Evolutionary conservation across 2,797 vertebrate genomes (phyloP), one percentile per base, ranked within the genome.

Genomic region (Arnoldichthys spilopterus): DNA sequence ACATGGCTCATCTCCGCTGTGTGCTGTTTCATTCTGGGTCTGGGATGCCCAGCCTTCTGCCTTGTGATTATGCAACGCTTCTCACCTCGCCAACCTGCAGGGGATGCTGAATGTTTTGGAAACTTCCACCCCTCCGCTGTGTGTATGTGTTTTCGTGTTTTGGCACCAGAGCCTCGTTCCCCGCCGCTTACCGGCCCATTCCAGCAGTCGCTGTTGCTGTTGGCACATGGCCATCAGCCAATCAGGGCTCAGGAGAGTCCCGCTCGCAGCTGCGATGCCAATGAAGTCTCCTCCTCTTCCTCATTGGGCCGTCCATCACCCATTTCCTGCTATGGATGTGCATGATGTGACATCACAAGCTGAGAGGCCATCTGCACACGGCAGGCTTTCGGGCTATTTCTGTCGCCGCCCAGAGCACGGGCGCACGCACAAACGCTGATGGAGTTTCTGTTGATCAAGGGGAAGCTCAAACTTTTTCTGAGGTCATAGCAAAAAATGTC

Each of bases 281-380:
- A 92, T 58, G 77, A 91, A 90, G 88, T 88, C 82, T 83, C 91
- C 91, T 92, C 90, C 87, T 92, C 89, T 90, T 88, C 87, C 72
- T 82, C 91, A 89, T 84, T 88, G 77, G 87, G 90, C 88, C 89
- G 90, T 93, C 91, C 92, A 94, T 94, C 92, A 92, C 86, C 61
- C 88, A 82, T 90, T 91, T 90, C 90, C 92, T 90, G 90, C 91
- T 93, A 91, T 91, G 91, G 92, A 93, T 90, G 87, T 86, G 91
- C 91, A 89, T 66, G 72, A 92, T 91, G 92, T 94, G 93, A 94
- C 91, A 90, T 92, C 90, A 92, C 93, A 93, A 93, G 93, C 94
- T 93, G 94, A 94, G 94, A 92, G 91, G 91, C 93, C 94, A 95
- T 94, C 94, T 95, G 94, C 86, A 90, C 90, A 16, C 88, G 80